Conservation (phyloP, 2,888 invertebrate species). For the Aethes cnicana region DNA sequence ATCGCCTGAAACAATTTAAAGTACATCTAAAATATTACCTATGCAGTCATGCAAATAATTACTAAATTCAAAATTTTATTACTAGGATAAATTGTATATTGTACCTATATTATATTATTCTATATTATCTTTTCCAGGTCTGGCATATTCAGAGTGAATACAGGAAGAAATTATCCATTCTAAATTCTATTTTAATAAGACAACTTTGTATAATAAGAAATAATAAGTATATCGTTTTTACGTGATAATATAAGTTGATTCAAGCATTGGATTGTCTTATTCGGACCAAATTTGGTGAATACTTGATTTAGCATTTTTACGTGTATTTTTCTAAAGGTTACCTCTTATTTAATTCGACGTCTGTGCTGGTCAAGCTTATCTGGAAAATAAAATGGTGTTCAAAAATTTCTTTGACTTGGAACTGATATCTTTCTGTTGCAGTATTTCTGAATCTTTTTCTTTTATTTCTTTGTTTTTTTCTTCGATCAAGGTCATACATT, state of each 20-base stretch:
- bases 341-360: slow-evolving; percentile 20
- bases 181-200: slow-evolving; percentile 29
- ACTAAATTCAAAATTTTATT: not conserved
- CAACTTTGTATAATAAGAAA: not conserved
- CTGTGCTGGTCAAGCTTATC: slow-evolving; percentile 10
- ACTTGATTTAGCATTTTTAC: too few species aligned
- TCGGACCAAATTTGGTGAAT: too few species aligned
- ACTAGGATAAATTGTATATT: not conserved
- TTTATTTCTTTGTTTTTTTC: too few species aligned
- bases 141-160: slow-evolving; percentile 61
- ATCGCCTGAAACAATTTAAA: too few species aligned
- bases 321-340: not conserved
- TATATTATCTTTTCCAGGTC: slow-evolving; percentile 45
- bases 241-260: not conserved
- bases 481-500: too few species aligned
- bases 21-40: too few species aligned
- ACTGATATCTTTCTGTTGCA: too few species aligned
- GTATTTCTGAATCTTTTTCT: too few species aligned
- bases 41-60: too few species aligned
- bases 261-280: too few species aligned
- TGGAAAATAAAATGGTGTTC: slow-evolving; percentile 1
- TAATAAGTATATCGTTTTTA: not conserved
- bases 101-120: not conserved
- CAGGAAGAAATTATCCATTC: slow-evolving; percentile 45
- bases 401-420: not conserved